phyloP scores from a whole-genome alignment of 1,140 invertebrate genomes.

The Ditylenchus dipsaci region DNA sequence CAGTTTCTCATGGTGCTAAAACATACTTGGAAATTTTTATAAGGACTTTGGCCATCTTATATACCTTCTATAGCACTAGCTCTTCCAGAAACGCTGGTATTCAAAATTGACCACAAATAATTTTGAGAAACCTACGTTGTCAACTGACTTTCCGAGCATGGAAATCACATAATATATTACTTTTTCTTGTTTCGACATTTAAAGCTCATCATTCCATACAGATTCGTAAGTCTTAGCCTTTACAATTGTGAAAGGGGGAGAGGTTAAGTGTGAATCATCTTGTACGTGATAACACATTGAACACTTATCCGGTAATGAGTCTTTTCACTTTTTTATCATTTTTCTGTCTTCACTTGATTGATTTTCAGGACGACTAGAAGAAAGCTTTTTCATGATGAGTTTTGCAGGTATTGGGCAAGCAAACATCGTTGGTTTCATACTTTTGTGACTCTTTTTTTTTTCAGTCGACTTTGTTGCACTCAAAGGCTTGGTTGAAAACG shows the following conservation, averaged over 20 bases:
- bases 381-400: neutral
- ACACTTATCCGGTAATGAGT: slow-evolving; percentile 53
- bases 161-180: neutral
- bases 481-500: slow-evolving; percentile 70
- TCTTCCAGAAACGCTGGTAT: slow-evolving; percentile 86
- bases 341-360: neutral
- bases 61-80: slow-evolving; percentile 71
- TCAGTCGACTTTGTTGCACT: slow-evolving; percentile 30
- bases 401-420: too few species aligned
- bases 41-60: slow-evolving; percentile 38
- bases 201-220: slow-evolving; percentile 85
- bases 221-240: slow-evolving; percentile 58
- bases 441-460: too few species aligned
- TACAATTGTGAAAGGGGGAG: neutral
- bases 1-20: slow-evolving; percentile 26
- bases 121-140: neutral
- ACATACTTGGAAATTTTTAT: slow-evolving; percentile 6
- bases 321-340: slow-evolving; percentile 14
- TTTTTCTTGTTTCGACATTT: slow-evolving; percentile 54
- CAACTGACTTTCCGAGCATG: neutral
- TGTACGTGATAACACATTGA: slow-evolving; percentile 62
- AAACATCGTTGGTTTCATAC: too few species aligned
- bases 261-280: slow-evolving; percentile 62
- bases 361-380: neutral
- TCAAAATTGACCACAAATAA: slow-evolving; percentile 63